phyloP scores from a whole-genome alignment of 1,140 invertebrate genomes.

The Drosophila neocordata region DNA sequence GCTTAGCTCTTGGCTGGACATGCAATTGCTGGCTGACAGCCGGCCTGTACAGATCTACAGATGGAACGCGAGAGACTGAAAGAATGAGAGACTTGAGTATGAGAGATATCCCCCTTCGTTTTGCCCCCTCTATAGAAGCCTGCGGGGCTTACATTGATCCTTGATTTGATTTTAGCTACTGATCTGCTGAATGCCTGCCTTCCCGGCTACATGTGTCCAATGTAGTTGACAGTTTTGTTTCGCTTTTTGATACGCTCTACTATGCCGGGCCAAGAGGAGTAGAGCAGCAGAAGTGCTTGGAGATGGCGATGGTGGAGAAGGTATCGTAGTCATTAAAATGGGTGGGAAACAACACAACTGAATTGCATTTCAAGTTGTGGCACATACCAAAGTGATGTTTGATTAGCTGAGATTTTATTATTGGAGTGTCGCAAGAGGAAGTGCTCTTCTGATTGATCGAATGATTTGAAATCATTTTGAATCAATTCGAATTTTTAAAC shows the following conservation, averaged over 20 bases:
- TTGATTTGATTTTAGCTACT: slow-evolving; percentile 69
- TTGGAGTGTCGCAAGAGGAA: neutral
- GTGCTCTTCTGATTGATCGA: slow-evolving; percentile 10
- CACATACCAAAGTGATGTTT: slow-evolving; percentile 43
- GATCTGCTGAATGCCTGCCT: slow-evolving; percentile 47
- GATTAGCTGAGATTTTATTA: slow-evolving; percentile 23
- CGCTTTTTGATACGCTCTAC: slow-evolving; percentile 45
- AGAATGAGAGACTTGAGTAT: neutral
- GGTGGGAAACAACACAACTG: slow-evolving; percentile 51
- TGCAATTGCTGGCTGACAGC: slow-evolving; percentile 61
- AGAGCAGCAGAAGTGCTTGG: neutral
- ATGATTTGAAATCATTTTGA: neutral
- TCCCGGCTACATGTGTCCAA: slow-evolving; percentile 67
- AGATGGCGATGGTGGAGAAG: neutral
- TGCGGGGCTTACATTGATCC: slow-evolving; percentile 70
- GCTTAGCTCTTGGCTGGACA: slow-evolving; percentile 50
- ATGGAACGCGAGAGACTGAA: slow-evolving; percentile 33
- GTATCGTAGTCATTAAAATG: slow-evolving; percentile 48
- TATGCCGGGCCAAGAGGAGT: neutral
- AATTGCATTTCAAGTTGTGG: slow-evolving; percentile 18
- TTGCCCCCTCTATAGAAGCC: neutral
- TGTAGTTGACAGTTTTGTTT: slow-evolving; percentile 72
- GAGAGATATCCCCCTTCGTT: neutral
- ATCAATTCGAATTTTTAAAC: neutral
- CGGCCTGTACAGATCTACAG: slow-evolving; percentile 75